phyloP scores from a whole-genome alignment of 1,140 invertebrate species.

The Scaptomyza pallida region DNA sequence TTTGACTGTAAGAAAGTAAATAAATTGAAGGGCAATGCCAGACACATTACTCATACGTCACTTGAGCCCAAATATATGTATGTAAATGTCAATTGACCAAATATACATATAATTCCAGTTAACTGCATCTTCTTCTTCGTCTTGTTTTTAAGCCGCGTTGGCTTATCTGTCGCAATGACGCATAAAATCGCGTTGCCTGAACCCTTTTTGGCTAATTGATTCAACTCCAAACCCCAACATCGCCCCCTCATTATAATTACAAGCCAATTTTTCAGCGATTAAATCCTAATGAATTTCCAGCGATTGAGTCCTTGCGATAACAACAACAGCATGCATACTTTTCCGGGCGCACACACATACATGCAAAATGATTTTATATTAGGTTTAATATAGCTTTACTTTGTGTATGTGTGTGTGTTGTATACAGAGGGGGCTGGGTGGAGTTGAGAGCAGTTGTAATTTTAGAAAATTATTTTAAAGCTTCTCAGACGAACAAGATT shows the following conservation, averaged over 20 bases:
- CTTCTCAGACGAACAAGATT: slow-evolving; percentile 30
- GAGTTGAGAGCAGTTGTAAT: slow-evolving; percentile 46
- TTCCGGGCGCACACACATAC: too few species aligned
- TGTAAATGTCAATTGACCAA: not conserved
- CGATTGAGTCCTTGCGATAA: not conserved
- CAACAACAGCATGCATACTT: not conserved
- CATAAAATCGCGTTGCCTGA: slow-evolving; percentile 19
- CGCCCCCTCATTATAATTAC: slow-evolving; percentile 48
- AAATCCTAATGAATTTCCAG: slow-evolving; percentile 55
- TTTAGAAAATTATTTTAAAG: slow-evolving; percentile 66
- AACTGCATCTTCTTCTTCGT: too few species aligned
- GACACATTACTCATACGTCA: slow-evolving; percentile 5
- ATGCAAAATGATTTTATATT: slow-evolving; percentile 72
- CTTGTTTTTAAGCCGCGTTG: not conserved
- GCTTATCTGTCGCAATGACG: slow-evolving; percentile 14
- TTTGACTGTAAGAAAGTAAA: not conserved
- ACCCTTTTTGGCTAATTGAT: slow-evolving; percentile 48
- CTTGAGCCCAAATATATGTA: not conserved
- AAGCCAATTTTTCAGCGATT: slow-evolving; percentile 66
- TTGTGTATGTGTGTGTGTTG: slow-evolving; percentile 20
- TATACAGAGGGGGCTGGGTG: not conserved
- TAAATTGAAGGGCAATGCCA: not conserved
- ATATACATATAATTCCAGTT: too few species aligned
- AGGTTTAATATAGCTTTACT: slow-evolving; percentile 64
- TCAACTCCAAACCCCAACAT: too few species aligned